Conservation (phyloP, 2,888 invertebrate genomes). For the Nymphalis polychloros region DNA sequence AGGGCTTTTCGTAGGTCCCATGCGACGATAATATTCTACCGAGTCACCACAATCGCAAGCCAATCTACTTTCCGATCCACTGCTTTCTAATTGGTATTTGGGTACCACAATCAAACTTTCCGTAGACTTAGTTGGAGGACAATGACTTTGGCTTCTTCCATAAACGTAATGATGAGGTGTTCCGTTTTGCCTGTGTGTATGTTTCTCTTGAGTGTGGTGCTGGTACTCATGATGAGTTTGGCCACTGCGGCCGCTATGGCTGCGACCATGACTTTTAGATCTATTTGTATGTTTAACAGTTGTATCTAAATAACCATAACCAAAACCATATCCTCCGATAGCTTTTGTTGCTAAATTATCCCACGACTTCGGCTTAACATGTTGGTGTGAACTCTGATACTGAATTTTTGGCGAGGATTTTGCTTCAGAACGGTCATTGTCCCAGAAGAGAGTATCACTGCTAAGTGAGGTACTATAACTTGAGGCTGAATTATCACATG, state of each 20-base stretch:
- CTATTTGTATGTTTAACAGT: conserved; percentile 66
- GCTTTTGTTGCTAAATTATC: conserved; percentile 93
- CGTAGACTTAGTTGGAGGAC: conserved; percentile 88
- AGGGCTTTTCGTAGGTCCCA: conserved; percentile 60
- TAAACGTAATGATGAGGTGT: conserved; percentile 74
- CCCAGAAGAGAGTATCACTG: conserved; percentile 94
- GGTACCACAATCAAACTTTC: conserved; percentile 88
- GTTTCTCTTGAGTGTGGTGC: conserved; percentile 67
- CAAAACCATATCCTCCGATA: conserved; percentile 92
- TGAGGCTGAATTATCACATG: conserved; percentile 86
- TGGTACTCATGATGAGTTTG: conserved; percentile 79
- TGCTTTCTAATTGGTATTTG: conserved; percentile 82
- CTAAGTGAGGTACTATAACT: conserved; percentile 93
- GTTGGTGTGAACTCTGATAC: conserved; percentile 72
- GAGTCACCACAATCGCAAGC: conserved; percentile 87
- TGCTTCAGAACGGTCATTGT: conserved; percentile 77
- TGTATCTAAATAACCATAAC: conserved; percentile 91
- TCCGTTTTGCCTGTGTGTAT: conserved; percentile 72
- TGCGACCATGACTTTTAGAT: conserved; percentile 77
- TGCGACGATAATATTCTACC: conserved; percentile 67
- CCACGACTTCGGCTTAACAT: conserved; percentile 92
- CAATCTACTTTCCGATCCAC: conserved; percentile 84
- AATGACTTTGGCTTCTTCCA: conserved; percentile 77
- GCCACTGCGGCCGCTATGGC: conserved; percentile 82
- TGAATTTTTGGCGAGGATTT: conserved; percentile 75